These are phyloP conservation scores for Diglossa cyanea DNA, from an alignment of 2,797 vertebrate genomes.

Conservation along the genomic window DNA sequence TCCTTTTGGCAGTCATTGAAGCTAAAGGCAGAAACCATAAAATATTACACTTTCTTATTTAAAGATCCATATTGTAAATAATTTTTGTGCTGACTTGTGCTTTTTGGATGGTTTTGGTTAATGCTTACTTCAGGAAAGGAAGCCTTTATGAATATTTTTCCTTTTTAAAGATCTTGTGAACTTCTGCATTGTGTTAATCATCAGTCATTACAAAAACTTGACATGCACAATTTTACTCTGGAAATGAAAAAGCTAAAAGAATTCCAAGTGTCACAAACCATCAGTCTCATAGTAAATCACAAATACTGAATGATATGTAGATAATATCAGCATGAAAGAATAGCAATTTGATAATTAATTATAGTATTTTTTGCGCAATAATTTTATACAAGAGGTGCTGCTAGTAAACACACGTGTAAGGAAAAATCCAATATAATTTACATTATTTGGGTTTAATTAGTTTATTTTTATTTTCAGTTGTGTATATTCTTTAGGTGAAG, in stretches of 20 bases:
- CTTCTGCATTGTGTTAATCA: neutral
- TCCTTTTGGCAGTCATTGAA: neutral
- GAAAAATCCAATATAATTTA: neutral
- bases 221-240: neutral
- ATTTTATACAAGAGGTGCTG: neutral
- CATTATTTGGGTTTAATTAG: fast-evolving
- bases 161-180: neutral
- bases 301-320: neutral
- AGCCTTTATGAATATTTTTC: neutral
- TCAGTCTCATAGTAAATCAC: neutral
- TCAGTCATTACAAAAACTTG: neutral
- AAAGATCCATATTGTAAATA: neutral
- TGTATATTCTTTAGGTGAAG: neutral
- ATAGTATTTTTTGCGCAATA: fast-evolving
- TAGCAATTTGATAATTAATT: neutral
- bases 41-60: neutral
- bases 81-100: neutral
- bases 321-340: neutral
- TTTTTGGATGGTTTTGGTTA: neutral
- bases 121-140: neutral
- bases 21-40: neutral
- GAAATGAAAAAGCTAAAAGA: neutral
- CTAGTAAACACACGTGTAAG: neutral
- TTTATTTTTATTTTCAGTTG: neutral
- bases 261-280: neutral